Evolutionary conservation across 2,888 invertebrate genomes (phyloP).

Genomic region (Gnatocerus cornutus): DNA sequence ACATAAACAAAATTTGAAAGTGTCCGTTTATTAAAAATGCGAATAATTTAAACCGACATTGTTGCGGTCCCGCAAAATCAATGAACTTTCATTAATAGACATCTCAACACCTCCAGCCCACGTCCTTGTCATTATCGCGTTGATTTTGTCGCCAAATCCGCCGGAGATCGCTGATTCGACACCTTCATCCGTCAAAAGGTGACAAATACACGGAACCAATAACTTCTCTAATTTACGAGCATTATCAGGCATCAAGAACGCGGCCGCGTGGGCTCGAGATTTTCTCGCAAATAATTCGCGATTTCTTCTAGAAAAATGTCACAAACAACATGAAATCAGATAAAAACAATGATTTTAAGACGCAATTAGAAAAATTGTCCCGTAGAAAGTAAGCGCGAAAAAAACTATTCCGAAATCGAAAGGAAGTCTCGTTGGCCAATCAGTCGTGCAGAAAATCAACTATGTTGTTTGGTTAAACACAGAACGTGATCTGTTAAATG

Average conservation of each 20-base stretch:
- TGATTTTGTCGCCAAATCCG: conserved; percentile 35
- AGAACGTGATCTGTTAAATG: conserved; percentile 27
- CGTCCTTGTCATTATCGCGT: conserved; percentile 3
- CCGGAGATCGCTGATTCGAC: conserved; percentile 20
- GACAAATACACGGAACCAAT: conserved; percentile 35
- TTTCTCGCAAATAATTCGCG: conserved; percentile 3
- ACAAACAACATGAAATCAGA: conserved; percentile 36
- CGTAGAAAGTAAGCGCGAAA: conserved; percentile 33
- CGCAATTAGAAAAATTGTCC: conserved; percentile 38
- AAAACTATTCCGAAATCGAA: conserved; percentile 37
- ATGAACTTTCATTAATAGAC: conserved; percentile 13
- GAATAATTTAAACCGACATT: not conserved
- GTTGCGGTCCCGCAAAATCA: not conserved
- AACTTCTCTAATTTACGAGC: conserved; percentile 14
- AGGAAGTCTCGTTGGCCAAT: conserved; percentile 34
- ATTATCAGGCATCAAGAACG: conserved; percentile 20
- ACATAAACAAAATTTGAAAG: too few species aligned
- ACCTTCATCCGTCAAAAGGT: conserved; percentile 34
- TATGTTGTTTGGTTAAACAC: conserved; percentile 8
- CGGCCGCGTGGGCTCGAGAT: conserved; percentile 21
- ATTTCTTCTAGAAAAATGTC: conserved; percentile 38
- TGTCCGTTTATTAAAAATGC: too few species aligned
- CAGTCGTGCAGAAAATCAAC: conserved; percentile 35
- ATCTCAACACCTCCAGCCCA: conserved; percentile 10
- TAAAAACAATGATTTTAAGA: conserved; percentile 35